These are phyloP conservation scores for Protonibea diacanthus DNA, from an alignment of 2,797 vertebrate genomes.

Conservation along the genomic window DNA sequence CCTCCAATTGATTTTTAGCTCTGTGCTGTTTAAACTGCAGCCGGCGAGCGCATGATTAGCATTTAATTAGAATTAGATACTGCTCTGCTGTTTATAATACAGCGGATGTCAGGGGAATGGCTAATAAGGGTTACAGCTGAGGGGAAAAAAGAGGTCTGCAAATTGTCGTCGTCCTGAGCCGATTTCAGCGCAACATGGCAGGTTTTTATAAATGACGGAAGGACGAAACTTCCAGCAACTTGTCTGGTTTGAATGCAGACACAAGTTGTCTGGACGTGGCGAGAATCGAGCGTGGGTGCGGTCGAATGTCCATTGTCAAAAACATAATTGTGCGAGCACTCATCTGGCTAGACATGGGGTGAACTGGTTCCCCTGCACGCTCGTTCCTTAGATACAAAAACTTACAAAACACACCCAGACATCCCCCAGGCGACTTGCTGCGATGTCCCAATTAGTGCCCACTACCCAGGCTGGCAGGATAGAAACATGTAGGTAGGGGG, in stretches of 20 bases:
- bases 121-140: slow-evolving; percentile 47
- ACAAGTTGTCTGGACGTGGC: slow-evolving; percentile 32
- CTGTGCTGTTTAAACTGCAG: slow-evolving; percentile 52
- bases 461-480: slow-evolving; percentile 66
- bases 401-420: slow-evolving; percentile 11
- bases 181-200: slow-evolving; percentile 36
- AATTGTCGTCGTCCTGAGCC: slow-evolving; percentile 36
- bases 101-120: slow-evolving; percentile 50
- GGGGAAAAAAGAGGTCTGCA: slow-evolving; percentile 16
- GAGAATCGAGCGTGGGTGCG: slow-evolving; percentile 14
- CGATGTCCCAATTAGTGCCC: slow-evolving; percentile 82
- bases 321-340: slow-evolving; percentile 46
- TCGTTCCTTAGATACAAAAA: slow-evolving; percentile 49
- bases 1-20: slow-evolving; percentile 66
- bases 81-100: slow-evolving; percentile 56
- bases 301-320: slow-evolving; percentile 52
- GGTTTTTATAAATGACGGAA: slow-evolving; percentile 38
- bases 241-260: slow-evolving; percentile 29
- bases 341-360: slow-evolving; percentile 54
- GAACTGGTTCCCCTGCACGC: slow-evolving; percentile 53
- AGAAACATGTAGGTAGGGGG: slow-evolving; percentile 75
- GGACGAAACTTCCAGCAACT: slow-evolving; percentile 22
- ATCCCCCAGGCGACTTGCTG: slow-evolving; percentile 65
- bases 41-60: slow-evolving; percentile 69
- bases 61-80: slow-evolving; percentile 72